These are phyloP conservation scores for Schizotus pectinicornis DNA, from an alignment of 2,888 invertebrate species.

Conservation along the genomic window DNA sequence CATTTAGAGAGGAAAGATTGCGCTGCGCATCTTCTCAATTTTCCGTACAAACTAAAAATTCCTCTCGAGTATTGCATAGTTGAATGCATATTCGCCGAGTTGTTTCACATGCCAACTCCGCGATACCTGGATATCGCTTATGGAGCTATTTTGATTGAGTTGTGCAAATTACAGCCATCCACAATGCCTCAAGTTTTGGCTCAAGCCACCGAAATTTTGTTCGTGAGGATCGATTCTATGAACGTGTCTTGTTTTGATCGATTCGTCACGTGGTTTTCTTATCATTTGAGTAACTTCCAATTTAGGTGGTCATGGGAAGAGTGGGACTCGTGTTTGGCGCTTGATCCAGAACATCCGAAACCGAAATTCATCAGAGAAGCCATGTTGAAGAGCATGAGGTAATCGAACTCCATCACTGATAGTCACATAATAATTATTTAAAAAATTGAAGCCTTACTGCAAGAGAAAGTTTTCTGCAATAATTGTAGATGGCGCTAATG, in stretches of 20 bases:
- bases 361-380: conserved; percentile 95
- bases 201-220: conserved; percentile 96
- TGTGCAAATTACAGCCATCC: conserved; percentile 95
- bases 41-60: conserved; percentile 91
- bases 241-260: conserved; percentile 96
- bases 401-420: conserved; percentile 30
- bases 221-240: conserved; percentile 95
- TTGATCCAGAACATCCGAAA: conserved; percentile 88
- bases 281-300: conserved; percentile 98
- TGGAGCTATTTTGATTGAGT: conserved; percentile 92
- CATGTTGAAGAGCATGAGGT: conserved; percentile 89
- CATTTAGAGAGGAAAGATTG: conserved; percentile 93
- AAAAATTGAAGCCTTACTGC: no score
- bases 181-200: conserved; percentile 98
- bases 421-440: conserved; percentile 13
- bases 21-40: conserved; percentile 88
- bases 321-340: conserved; percentile 85
- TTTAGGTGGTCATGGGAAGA: conserved; percentile 99
- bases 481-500: no score
- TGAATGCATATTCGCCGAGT: conserved; percentile 93
- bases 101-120: conserved; percentile 91
- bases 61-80: conserved; percentile 98
- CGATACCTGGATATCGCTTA: conserved; percentile 91
- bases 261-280: conserved; percentile 96
- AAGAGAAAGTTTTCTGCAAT: no score